Conservation (phyloP, 2,113 vertebrate species). For the Nestor notabilis region DNA sequence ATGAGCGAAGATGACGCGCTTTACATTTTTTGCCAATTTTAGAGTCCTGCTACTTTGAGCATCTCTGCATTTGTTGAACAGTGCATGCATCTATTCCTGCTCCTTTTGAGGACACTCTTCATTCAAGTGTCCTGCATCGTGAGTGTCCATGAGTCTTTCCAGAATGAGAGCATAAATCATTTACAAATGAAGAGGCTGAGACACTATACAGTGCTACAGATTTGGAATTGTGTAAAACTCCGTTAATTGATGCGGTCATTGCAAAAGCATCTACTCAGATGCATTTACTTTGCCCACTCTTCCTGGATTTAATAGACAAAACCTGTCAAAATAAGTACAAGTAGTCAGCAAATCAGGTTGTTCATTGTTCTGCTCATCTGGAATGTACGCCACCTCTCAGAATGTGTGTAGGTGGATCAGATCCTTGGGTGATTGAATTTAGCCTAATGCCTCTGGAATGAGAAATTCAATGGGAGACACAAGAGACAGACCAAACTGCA, state of each 20-base stretch:
- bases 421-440: not conserved
- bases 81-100: not conserved
- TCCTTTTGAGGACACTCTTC: not conserved
- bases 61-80: not conserved
- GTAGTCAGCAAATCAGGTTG: not conserved
- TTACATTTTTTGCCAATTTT: not conserved
- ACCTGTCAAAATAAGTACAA: not conserved
- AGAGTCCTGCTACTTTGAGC: not conserved
- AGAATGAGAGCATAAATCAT: not conserved
- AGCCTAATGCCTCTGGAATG: not conserved
- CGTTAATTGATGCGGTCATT: not conserved
- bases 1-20: not conserved
- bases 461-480: not conserved
- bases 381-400: not conserved
- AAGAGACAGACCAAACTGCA: not conserved
- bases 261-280: not conserved
- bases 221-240: not conserved
- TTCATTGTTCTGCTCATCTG: not conserved
- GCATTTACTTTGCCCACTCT: not conserved
- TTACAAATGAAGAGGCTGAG: not conserved
- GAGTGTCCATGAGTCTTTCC: not conserved
- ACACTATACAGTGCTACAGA: not conserved
- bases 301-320: not conserved
- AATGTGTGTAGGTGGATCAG: not conserved
- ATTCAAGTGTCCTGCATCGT: not conserved